These are phyloP conservation scores for Perithous albicinctus DNA, from an alignment of 2,888 invertebrate genomes.

Conservation along the genomic window DNA sequence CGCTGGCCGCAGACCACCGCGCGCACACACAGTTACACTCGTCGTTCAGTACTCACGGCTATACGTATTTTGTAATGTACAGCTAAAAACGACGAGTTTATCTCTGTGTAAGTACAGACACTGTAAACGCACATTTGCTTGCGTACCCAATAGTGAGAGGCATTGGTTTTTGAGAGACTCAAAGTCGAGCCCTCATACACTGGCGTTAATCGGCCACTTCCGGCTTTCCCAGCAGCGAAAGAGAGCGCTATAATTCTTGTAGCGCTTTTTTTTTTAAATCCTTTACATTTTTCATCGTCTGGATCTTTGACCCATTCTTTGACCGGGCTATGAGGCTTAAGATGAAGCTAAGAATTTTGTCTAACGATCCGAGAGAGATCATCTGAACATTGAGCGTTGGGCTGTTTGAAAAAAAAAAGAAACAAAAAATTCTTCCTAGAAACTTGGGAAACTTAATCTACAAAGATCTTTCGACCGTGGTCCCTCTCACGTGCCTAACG, in stretches of 20 bases:
- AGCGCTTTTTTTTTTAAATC: too few relatives aligned
- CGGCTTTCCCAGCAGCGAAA: constrained; percentile 65
- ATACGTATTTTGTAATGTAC: constrained; percentile 8
- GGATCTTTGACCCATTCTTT: not conserved
- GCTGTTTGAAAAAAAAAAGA: constrained; percentile 60
- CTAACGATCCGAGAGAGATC: not conserved
- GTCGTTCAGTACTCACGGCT: not conserved
- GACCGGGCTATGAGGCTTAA: not conserved
- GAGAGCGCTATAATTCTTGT: not conserved
- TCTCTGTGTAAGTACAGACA: not conserved
- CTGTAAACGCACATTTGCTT: constrained; percentile 14
- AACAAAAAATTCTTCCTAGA: constrained; percentile 72
- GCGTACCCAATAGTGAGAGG: constrained; percentile 6
- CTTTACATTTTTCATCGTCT: constrained; percentile 14
- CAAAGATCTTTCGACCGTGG: constrained; percentile 65
- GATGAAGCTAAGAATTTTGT: not conserved
- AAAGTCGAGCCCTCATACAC: not conserved
- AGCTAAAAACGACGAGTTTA: not conserved
- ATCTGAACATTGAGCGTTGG: constrained; percentile 12
- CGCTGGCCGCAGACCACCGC: constrained; percentile 52
- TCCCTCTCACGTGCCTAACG: constrained; percentile 1
- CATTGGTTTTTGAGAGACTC: too few relatives aligned
- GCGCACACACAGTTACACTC: constrained; percentile 57
- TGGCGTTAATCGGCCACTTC: constrained; percentile 71
- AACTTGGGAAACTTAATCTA: constrained; percentile 71